Evolutionary conservation across 2,888 invertebrate genomes (phyloP), one percentile per base, ranked within the genome.

Genomic region (Tachina fera): DNA sequence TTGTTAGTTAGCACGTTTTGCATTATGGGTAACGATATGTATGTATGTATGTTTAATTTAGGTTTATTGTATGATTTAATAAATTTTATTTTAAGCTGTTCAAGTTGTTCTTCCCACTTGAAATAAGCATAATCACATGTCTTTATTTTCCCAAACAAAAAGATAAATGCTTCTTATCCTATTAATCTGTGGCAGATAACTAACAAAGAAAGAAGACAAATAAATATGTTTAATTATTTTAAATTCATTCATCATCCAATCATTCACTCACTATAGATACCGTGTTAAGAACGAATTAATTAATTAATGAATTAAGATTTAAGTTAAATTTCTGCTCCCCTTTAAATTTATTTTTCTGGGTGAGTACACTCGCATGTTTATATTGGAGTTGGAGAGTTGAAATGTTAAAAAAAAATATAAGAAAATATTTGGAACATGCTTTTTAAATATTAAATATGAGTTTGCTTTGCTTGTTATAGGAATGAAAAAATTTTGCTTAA

Each of bases 131-230:
- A 56, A 10, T 31, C 56, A 19, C 3, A 19, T 43, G 53, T 10
- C 11, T 31, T 14, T 31, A 9, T 14, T 31, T 14, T 9, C 3
- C 10, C 2, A 39, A 58, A 14, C 31, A 14, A 11, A 31, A 81
- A 74, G 60, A 81, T 81, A 80, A 80, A 68, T 74, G 60, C 45
- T 80, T 67, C 16, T 43, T 51, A 51, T 67, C 16, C 16, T 31
- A 31, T 31, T 53, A 51, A 60, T 63, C 14, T 68, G 43, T 51
- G 60, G 51, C 74, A 60, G 60, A 68, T 60, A 81, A 81, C 67
- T 60, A 81, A 81, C 67, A 79, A 72, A 47, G 14, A 71, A 63
- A 63, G 41, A 53, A 61, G 53, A 70, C 70, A 63, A n/a, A 41
- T 31, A 51, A 6, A 39, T 56, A 70, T 11, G n/a, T n/a, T n/a